Evolutionary conservation across 1,140 invertebrate genomes (phyloP), one percentile per base, ranked within the genome.

Genomic region (Eciton burchellii): DNA sequence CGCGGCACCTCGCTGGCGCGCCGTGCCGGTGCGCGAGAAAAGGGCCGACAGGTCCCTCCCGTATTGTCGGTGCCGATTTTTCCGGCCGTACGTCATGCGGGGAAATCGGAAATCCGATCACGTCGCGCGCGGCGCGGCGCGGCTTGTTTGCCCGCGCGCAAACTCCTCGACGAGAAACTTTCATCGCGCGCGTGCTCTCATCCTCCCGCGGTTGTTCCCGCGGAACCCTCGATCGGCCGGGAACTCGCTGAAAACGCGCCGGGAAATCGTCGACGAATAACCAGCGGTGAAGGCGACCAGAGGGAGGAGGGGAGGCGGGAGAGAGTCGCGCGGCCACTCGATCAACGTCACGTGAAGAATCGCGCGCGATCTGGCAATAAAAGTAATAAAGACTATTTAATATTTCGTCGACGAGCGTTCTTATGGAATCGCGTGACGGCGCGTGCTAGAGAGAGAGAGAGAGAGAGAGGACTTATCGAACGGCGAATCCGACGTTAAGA

Each of bases 51-150:
- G 56, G 56, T 62, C 43, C 49, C 19, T 26, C 41, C 73, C 68
- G 65, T 57, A 47, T 47, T 19, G 56, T 4, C 41, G 16, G 41
- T n/a, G 70, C 24, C 26, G 35, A 41, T 62, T 21, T 77, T 66
- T 60, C 72, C 29, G 43, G 24, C 52, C 72, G 43, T 49, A 74
- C 41, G 35, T 59, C 41, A 59, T 19, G n/a, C 74, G 62, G 19
- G 43, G 52, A 35, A 35, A 35, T 52, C 29, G 65, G 24, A 49
- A 81, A 81, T 81, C 57, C 47, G 70, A 79, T 79, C 74, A 79
- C 74, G 74, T 79, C 56, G 62, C 21, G 45, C 24, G 35, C 49
- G 35, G n/a, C 41, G 14, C 26, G 54, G 26, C 19, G 41, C 60
- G 9, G 35, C 35, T 2, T 35, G 2, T 35, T 35, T 29, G 45